Base-by-base conservation (phyloP, 2,888 invertebrate genomes). In the Agrotis puta region DNA sequence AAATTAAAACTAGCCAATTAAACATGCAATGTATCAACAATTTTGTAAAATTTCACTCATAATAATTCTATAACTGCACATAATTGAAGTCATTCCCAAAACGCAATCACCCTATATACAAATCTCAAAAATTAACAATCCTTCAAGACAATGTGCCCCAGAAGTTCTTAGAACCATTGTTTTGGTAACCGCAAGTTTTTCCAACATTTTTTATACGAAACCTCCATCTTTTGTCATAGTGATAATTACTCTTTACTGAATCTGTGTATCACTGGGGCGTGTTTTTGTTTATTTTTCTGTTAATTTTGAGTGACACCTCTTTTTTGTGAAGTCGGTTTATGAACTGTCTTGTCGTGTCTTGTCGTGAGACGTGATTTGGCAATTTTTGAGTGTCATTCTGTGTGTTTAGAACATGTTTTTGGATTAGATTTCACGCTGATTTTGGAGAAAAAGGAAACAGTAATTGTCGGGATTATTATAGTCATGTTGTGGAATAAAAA, bases 121-220 rank as follows among this genome's bases (percentile, higher is more conserved):
- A 65, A 72, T 83, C 67, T 70, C 69, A n/a, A 87, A 87, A 91
- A 90, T 90, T 89, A 90, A 87, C 84, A 86, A 90, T 88, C 88
- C 86, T 84, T 85, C 84, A 87, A 91, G 88, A 91, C 90, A 92
- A 92, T 89, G 48, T 66, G 82, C 79, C 82, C 74, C 76, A 69
- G 76, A 81, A 80, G 77, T 94, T 94, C 93, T 86, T 56, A 89
- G 93, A 93, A 93, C 88, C 88, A 88, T 88, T 91, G 91, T 93
- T 92, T 90, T 91, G 91, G 91, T 91, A 87, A 86, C 86, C 87
- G 77, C 71, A 69, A 70, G 75, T 79, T 84, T 89, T 89, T 90
- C 86, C 85, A 79, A 63, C 66, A 61, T 20, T 77, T 83, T 86
- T 87, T 86, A 61, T 66, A 11, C 71, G 66, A 72, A 77, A 78